Conservation (phyloP, 1,140 invertebrate species). For the Bombus breviceps region DNA sequence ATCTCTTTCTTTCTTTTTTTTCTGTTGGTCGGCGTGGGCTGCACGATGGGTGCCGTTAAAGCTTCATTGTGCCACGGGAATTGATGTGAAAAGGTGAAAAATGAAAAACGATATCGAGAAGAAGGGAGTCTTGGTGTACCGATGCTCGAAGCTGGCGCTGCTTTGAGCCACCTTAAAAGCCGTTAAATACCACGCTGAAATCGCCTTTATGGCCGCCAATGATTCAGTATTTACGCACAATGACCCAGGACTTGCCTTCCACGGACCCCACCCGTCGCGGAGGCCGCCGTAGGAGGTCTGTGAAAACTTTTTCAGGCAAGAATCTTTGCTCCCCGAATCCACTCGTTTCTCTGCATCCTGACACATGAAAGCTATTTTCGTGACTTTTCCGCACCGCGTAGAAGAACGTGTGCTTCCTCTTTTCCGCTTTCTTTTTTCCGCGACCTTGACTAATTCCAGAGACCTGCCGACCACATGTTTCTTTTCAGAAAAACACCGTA, state of each 20-base stretch:
- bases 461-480: not conserved
- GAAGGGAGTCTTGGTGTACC: constrained; percentile 11
- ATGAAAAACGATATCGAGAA: constrained; percentile 73
- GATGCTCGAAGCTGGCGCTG: constrained; percentile 24
- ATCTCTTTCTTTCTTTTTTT: not conserved
- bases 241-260: constrained; percentile 75
- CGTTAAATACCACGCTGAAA: constrained; percentile 74
- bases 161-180: constrained; percentile 67
- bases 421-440: constrained; percentile 31
- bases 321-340: constrained; percentile 3
- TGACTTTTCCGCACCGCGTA: not conserved
- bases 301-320: constrained; percentile 36
- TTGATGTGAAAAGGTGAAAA: constrained; percentile 68
- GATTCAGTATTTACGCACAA: constrained; percentile 80
- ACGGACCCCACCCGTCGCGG: constrained; percentile 65
- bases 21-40: not conserved
- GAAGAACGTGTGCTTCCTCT: constrained; percentile 17
- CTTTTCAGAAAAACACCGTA: not conserved
- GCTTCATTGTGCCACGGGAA: constrained; percentile 75
- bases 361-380: constrained; percentile 66
- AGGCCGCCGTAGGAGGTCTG: constrained; percentile 70
- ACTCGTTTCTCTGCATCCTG: constrained; percentile 30
- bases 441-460: constrained; percentile 49
- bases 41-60: constrained; percentile 32
- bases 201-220: constrained; percentile 63